Conservation (phyloP, 2,797 vertebrate genomes). For the Fratercula arctica region DNA sequence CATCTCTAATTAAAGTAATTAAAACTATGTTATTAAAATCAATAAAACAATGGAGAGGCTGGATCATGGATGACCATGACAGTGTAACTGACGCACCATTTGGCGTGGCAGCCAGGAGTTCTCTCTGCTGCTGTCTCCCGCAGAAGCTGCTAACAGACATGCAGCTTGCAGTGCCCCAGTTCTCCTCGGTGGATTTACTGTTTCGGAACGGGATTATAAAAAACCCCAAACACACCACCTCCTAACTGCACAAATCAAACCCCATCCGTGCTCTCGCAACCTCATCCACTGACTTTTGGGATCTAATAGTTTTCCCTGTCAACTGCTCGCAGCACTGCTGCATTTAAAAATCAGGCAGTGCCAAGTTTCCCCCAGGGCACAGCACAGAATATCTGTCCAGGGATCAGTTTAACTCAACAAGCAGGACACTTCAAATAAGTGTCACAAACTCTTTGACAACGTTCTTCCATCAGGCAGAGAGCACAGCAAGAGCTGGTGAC, state of each 20-base stretch:
- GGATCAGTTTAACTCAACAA: neutral
- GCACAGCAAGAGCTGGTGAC: neutral
- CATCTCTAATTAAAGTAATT: neutral
- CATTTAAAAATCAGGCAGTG: neutral
- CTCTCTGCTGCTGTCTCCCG: neutral
- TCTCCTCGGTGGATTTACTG: neutral
- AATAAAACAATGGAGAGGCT: neutral
- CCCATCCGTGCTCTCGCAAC: neutral
- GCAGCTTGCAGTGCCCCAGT: neutral
- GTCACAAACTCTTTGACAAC: neutral
- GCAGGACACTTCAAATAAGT: neutral
- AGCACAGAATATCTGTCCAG: neutral
- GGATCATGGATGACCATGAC: rapidly evolving
- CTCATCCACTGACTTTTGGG: neutral
- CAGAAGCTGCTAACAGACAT: neutral
- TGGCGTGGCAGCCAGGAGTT: neutral
- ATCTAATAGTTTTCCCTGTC: neutral
- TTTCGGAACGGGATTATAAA: neutral
- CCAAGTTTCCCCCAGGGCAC: neutral
- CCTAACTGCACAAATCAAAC: neutral
- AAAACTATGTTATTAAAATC: neutral
- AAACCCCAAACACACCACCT: neutral
- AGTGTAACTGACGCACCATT: neutral
- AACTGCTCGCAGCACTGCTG: neutral
- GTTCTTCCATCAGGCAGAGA: neutral